Conservation (phyloP, 1,140 invertebrate species). For the Pachypeltis micranthus region DNA sequence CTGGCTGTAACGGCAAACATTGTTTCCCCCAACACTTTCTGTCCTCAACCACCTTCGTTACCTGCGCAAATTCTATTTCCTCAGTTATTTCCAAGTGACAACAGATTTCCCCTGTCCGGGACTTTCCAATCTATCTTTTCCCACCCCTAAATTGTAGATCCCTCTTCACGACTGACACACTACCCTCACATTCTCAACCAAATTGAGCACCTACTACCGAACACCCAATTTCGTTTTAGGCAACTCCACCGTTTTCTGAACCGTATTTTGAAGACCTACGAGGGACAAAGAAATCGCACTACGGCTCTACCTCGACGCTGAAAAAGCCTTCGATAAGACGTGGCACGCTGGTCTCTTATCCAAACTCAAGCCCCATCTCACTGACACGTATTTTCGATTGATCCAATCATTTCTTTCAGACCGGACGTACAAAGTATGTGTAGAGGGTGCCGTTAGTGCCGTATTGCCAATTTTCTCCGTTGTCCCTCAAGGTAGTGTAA, state of each 20-base stretch:
- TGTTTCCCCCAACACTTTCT: too few relatives aligned
- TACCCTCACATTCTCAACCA: neutral
- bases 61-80: too few relatives aligned
- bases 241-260: neutral
- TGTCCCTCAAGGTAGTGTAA: neutral
- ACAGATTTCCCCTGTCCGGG: too few relatives aligned
- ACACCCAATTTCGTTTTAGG: neutral
- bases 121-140: too few relatives aligned
- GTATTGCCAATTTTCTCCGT: neutral
- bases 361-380: neutral
- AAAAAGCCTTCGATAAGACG: neutral
- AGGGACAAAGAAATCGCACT: neutral
- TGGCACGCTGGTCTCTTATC: neutral
- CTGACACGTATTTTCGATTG: neutral
- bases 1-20: too few relatives aligned
- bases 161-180: too few relatives aligned
- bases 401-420: neutral
- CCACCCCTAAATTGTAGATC: too few relatives aligned
- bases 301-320: neutral
- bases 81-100: too few relatives aligned
- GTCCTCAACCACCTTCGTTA: too few relatives aligned
- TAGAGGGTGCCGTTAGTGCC: neutral
- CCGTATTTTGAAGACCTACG: neutral
- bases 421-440: too few relatives aligned
- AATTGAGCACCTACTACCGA: neutral